Conservation (phyloP, 2,113 vertebrate genomes). For the Capreolus pygargus region DNA sequence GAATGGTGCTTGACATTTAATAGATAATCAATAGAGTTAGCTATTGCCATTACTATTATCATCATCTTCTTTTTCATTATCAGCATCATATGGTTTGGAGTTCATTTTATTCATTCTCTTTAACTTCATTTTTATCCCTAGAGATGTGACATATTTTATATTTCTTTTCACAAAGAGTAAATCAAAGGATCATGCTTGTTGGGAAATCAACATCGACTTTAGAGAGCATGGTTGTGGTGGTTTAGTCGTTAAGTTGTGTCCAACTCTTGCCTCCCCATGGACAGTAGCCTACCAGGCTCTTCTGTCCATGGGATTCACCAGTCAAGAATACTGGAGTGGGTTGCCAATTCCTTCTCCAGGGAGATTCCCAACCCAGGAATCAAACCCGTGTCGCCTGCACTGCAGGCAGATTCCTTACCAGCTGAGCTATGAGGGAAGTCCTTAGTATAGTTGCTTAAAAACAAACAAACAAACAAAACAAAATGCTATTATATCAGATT, state of each 20-base stretch:
- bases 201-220: neutral
- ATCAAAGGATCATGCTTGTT: neutral
- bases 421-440: neutral
- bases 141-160: neutral
- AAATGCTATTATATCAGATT: neutral
- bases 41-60: neutral
- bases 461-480: neutral
- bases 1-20: neutral
- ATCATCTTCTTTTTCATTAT: neutral
- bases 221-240: neutral
- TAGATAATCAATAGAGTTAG: neutral
- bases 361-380: neutral
- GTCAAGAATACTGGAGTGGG: neutral
- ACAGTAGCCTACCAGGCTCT: neutral
- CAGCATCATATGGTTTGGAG: neutral
- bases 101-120: neutral
- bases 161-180: neutral
- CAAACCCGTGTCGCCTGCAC: neutral
- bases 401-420: neutral
- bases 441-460: neutral
- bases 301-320: neutral
- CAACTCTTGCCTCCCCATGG: neutral
- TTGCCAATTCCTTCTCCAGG: neutral
- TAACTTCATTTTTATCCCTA: neutral
- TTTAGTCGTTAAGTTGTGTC: neutral